Evolutionary conservation across 2,888 invertebrate genomes (phyloP).

Genomic region (Xanthia icteritia): DNA sequence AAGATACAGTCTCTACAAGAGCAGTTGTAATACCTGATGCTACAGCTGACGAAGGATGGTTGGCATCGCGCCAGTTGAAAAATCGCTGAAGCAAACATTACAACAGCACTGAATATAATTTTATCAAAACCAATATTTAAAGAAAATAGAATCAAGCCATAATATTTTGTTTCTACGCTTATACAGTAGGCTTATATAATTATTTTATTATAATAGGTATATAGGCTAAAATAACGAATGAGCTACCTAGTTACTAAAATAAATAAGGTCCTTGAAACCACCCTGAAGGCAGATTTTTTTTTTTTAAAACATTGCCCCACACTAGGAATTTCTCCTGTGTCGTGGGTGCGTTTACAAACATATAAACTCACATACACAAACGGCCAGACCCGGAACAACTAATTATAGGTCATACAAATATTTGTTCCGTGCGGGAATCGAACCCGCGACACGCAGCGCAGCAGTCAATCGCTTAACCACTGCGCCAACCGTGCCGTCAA

Average conservation of each 20-base stretch:
- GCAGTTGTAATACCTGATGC: conserved; percentile 29
- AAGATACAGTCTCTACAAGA: conserved; percentile 12
- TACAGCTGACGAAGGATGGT: conserved; percentile 39
- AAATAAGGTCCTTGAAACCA: background rate
- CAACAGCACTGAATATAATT: conserved; percentile 20
- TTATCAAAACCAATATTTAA: conserved; percentile 16
- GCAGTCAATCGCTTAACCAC: no score
- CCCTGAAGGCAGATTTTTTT: no score
- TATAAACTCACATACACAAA: no score
- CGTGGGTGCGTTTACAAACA: no score
- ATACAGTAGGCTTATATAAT: background rate
- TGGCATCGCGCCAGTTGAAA: conserved; percentile 51
- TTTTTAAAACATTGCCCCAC: no score
- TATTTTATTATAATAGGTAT: background rate
- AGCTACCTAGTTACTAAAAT: background rate
- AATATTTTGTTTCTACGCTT: background rate
- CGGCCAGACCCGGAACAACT: no score
- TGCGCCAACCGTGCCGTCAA: no score
- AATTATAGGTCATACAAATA: no score
- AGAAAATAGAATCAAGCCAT: background rate
- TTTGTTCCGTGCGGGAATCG: no score
- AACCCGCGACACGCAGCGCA: no score
- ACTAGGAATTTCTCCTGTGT: no score
- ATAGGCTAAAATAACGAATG: background rate
- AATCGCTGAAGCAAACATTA: conserved; percentile 34